Percentiles rank a stretch among this genome's conserved stretches.
Conservation (phyloP, 2,888 invertebrate genomes). For the Brachycybe producta region DNA sequence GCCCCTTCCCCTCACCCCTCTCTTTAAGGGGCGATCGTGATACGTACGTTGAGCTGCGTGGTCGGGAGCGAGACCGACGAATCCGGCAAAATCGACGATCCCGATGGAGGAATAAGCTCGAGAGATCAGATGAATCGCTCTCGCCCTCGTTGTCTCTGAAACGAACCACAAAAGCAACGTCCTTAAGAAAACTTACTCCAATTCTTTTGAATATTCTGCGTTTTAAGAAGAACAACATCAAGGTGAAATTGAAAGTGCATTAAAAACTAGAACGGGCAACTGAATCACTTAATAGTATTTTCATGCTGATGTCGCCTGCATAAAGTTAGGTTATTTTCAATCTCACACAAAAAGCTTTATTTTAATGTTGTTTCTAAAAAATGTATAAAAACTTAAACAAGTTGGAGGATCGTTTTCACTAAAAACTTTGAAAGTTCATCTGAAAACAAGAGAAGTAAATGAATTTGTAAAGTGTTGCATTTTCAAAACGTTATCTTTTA, state of each 20-base stretch:
- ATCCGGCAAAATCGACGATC: conserved; percentile 56
- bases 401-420: conserved; percentile 10
- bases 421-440: not conserved
- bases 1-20: too few species aligned
- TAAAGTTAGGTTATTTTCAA: too few species aligned
- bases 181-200: conserved; percentile 4
- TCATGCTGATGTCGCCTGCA: too few species aligned
- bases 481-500: too few species aligned
- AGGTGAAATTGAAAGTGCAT: too few species aligned
- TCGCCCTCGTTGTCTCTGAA: conserved; percentile 59
- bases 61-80: conserved; percentile 61
- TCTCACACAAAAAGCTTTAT: too few species aligned
- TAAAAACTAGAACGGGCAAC: too few species aligned
- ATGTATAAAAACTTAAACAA: conserved; percentile 5
- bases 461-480: too few species aligned
- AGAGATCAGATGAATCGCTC: conserved; percentile 63
- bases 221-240: too few species aligned
- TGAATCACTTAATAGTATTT: too few species aligned
- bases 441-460: too few species aligned
- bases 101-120: conserved; percentile 78
- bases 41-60: conserved; percentile 43
- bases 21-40: too few species aligned
- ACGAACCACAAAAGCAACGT: conserved; percentile 23
- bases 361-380: conserved; percentile 12
- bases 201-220: not conserved